These are phyloP conservation scores for Oryzias celebensis DNA, from an alignment of 2,113 vertebrate species.

Conservation along the genomic window DNA sequence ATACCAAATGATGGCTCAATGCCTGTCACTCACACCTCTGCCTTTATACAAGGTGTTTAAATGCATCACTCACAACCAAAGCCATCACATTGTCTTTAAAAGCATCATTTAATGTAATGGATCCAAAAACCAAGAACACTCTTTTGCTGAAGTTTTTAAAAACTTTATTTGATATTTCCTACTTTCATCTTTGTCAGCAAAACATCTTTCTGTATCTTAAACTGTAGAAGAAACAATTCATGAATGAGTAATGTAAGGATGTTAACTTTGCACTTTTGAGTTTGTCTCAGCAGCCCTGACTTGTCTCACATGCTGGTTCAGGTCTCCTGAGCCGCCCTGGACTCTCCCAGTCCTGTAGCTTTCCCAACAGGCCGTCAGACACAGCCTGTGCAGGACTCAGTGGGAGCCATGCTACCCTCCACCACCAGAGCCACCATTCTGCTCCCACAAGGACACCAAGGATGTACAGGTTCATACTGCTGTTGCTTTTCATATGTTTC, in stretches of 20 bases:
- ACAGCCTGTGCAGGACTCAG: neutral
- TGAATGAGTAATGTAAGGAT: neutral
- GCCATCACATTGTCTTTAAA: too few species aligned
- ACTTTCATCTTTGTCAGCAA: neutral
- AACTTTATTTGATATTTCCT: neutral
- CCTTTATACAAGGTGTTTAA: constrained; percentile 29
- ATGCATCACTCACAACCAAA: constrained; percentile 14
- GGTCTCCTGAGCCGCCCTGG: constrained; percentile 31
- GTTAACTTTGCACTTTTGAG: neutral
- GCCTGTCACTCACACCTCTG: constrained; percentile 63
- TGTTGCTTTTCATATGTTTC: neutral
- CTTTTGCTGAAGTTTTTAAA: too few species aligned
- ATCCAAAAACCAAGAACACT: too few species aligned
- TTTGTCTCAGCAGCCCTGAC: neutral
- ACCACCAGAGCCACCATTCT: neutral
- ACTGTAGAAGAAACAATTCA: too few species aligned
- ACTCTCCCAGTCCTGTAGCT: neutral
- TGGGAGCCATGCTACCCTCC: neutral
- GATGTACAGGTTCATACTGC: constrained; percentile 22
- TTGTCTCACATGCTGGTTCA: constrained; percentile 4
- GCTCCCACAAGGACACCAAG: constrained; percentile 4
- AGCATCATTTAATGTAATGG: too few species aligned
- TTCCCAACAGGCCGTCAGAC: constrained; percentile 3
- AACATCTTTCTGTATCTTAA: too few species aligned
- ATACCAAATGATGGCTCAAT: constrained; percentile 83